Percentiles rank a stretch among this genome's conserved stretches.
Conservation (phyloP, 2,797 vertebrate genomes). For the Sphaeramia orbicularis region DNA sequence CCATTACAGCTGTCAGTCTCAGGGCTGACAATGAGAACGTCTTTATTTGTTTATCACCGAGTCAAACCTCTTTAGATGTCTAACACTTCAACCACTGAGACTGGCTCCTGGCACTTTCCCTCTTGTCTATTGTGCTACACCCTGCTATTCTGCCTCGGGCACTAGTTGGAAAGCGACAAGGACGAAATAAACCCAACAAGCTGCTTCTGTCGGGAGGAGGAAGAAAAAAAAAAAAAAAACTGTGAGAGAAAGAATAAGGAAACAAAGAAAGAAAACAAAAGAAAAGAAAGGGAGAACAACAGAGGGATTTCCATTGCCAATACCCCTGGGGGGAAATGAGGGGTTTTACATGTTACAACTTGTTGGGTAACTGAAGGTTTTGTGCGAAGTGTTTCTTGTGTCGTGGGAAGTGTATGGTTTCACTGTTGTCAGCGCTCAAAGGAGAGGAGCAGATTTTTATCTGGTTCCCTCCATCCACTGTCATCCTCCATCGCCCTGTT, state of each 20-base stretch:
- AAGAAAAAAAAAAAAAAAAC: conserved; percentile 32
- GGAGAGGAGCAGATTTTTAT: conserved; percentile 67
- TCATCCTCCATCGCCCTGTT: conserved; percentile 33
- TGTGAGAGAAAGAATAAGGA: conserved; percentile 42
- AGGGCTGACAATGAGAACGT: conserved; percentile 28
- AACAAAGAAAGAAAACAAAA: conserved; percentile 56
- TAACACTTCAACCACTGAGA: conserved; percentile 46
- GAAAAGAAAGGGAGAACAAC: conserved; percentile 68
- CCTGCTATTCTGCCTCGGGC: conserved; percentile 61
- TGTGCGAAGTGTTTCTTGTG: conserved; percentile 73
- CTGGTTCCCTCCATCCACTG: conserved; percentile 36
- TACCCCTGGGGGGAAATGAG: conserved; percentile 56
- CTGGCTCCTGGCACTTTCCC: conserved; percentile 27
- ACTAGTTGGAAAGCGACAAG: conserved; percentile 45
- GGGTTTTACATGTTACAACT: conserved; percentile 74
- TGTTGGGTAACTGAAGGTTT: conserved; percentile 79
- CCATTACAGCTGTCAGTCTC: conserved; percentile 62
- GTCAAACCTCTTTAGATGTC: conserved; percentile 53
- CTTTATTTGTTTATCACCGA: conserved; percentile 59
- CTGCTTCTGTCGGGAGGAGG: conserved; percentile 44
- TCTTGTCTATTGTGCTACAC: conserved; percentile 37
- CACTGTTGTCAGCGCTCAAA: conserved; percentile 62
- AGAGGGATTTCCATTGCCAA: conserved; percentile 64
- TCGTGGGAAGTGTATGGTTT: conserved; percentile 75
- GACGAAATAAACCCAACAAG: conserved; percentile 59